Percentiles rank a stretch among this genome's conserved stretches.
phyloP scores from a whole-genome alignment of 2,888 invertebrate genomes.

The Philhelius pedissequus region DNA sequence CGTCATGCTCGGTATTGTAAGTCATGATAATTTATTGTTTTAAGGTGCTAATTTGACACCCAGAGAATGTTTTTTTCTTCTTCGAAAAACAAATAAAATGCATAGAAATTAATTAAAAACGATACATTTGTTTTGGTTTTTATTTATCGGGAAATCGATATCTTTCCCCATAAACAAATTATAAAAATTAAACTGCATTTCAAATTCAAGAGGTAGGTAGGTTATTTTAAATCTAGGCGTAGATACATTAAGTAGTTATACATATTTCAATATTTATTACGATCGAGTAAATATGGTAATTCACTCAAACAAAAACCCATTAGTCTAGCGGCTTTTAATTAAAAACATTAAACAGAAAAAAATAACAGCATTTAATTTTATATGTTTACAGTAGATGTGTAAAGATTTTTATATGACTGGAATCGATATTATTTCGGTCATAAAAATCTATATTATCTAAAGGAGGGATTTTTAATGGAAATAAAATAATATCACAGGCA shows the following conservation, averaged over 20 bases:
- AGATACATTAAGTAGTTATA: not conserved
- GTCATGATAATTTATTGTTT: conserved; percentile 44
- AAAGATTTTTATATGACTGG: not conserved
- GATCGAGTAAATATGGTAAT: conserved; percentile 43
- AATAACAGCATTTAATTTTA: not conserved
- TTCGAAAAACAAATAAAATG: not conserved
- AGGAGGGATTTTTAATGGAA: not conserved
- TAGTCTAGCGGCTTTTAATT: conserved; percentile 43
- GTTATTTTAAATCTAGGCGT: not conserved
- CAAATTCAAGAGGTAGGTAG: not conserved
- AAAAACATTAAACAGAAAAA: not conserved
- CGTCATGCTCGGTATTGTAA: not conserved
- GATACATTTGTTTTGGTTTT: not conserved
- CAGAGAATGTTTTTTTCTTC: not conserved
- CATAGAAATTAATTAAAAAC: not conserved
- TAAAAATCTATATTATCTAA: not conserved
- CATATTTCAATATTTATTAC: conserved; percentile 16
- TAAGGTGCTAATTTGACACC: conserved; percentile 30
- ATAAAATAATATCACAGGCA: not conserved
- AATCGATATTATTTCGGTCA: not conserved
- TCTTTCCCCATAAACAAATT: not conserved
- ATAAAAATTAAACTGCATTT: not conserved
- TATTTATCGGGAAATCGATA: not conserved
- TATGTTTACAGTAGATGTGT: too few species aligned
- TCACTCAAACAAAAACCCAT: conserved; percentile 3